These are phyloP conservation scores for Callionymus lyra DNA, from an alignment of 2,113 vertebrate species.

Conservation along the genomic window DNA sequence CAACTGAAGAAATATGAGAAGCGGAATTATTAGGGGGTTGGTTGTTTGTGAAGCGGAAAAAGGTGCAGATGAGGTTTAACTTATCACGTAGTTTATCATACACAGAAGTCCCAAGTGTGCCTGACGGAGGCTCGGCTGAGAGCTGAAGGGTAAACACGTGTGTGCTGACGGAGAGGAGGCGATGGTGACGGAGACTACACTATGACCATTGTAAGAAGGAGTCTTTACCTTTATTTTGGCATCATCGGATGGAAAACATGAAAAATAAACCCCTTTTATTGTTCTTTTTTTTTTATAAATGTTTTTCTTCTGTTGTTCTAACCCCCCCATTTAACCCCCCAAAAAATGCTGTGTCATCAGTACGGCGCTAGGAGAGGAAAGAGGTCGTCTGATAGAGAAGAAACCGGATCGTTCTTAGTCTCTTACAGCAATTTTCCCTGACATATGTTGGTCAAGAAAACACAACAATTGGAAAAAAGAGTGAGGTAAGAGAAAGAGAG, in stretches of 20 bases:
- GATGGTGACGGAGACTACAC: conserved; percentile 39
- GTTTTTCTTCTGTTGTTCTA: conserved; percentile 43
- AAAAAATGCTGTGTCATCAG: conserved; percentile 44
- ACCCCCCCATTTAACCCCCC: conserved; percentile 18
- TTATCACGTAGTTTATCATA: conserved; percentile 61
- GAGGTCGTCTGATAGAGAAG: conserved; percentile 15
- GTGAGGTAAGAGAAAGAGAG: conserved; percentile 4
- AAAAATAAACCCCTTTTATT: not conserved
- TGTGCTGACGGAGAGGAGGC: conserved; percentile 49
- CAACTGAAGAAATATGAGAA: conserved; percentile 42
- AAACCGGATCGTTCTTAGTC: conserved; percentile 37
- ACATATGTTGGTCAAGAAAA: conserved; percentile 36
- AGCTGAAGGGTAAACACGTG: conserved; percentile 41
- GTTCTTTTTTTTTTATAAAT: not conserved
- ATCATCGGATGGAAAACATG: not conserved
- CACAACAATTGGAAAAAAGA: not conserved
- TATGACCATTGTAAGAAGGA: conserved; percentile 24
- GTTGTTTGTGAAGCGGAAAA: conserved; percentile 26
- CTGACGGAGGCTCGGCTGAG: conserved; percentile 26
- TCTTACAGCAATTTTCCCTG: conserved; percentile 35
- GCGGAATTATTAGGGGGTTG: conserved; percentile 29
- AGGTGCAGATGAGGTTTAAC: conserved; percentile 23
- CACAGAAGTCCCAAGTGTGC: conserved; percentile 45
- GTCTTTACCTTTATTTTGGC: not conserved
- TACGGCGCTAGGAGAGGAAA: conserved; percentile 1